These are phyloP conservation scores for Betta splendens DNA, from an alignment of 2,797 vertebrate genomes.

Conservation along the genomic window DNA sequence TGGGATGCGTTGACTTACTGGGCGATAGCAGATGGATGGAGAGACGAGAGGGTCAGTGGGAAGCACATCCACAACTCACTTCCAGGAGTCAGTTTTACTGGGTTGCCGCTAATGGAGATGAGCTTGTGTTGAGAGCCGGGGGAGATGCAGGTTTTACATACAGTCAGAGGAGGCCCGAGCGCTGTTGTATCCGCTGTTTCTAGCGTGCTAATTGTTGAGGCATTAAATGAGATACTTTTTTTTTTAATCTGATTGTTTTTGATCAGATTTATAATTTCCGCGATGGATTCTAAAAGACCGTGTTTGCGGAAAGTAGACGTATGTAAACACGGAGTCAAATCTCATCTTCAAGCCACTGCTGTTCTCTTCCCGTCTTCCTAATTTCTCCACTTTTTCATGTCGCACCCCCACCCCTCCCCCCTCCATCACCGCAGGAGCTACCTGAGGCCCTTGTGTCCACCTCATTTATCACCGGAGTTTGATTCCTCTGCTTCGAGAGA, in stretches of 20 bases:
- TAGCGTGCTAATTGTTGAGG: no score
- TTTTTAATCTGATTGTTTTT: no score
- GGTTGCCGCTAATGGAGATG: slow-evolving; percentile 76
- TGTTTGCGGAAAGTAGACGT: not conserved
- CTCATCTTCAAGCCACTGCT: slow-evolving; percentile 6
- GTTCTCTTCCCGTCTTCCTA: slow-evolving; percentile 41
- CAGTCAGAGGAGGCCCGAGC: slow-evolving; percentile 62
- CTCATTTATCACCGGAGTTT: slow-evolving; percentile 98
- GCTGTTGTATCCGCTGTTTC: no score
- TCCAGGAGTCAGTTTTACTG: slow-evolving; percentile 79
- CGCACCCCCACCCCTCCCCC: slow-evolving; percentile 77
- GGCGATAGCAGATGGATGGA: slow-evolving; percentile 60
- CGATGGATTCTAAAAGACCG: slow-evolving; percentile 2
- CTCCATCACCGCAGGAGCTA: slow-evolving; percentile 89
- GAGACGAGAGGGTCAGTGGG: slow-evolving; percentile 68
- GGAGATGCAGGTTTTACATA: slow-evolving; percentile 77
- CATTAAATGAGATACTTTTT: slow-evolving; percentile 33
- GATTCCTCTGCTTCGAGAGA: slow-evolving; percentile 88
- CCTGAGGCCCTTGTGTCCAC: slow-evolving; percentile 90
- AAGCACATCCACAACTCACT: slow-evolving; percentile 81
- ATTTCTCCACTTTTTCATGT: slow-evolving; percentile 55
- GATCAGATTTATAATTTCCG: no score
- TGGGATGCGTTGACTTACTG: slow-evolving; percentile 66
- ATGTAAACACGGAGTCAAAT: slow-evolving; percentile 19
- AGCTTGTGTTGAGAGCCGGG: slow-evolving; percentile 76